Evolutionary conservation across 2,888 invertebrate genomes (phyloP).

Genomic region (Punctoribates punctum): DNA sequence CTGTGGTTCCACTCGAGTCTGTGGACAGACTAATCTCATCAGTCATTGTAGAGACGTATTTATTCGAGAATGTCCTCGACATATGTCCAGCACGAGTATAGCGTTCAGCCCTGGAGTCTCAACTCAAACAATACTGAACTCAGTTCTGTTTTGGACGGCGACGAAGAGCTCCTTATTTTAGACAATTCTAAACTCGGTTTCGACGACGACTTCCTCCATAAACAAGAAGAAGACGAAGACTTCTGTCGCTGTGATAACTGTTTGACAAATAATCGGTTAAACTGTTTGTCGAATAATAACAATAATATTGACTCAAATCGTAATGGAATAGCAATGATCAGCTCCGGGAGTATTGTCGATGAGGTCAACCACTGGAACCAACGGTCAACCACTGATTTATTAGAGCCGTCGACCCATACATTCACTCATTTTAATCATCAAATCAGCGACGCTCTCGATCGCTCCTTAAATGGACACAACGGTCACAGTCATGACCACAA

Average conservation of each 20-base stretch:
- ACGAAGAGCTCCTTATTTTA: background rate
- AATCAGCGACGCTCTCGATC: too few species aligned
- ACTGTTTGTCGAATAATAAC: too few species aligned
- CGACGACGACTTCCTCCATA: background rate
- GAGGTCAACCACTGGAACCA: background rate
- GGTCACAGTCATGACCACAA: too few species aligned
- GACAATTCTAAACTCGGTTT: background rate
- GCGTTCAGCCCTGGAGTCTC: constrained; percentile 4
- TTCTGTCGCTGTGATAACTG: constrained; percentile 1
- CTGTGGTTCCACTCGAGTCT: too few species aligned
- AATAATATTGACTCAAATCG: too few species aligned
- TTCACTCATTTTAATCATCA: constrained; percentile 2
- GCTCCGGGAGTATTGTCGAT: background rate
- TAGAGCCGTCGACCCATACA: background rate
- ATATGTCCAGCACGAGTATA: background rate
- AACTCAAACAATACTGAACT: background rate
- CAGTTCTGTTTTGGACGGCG: background rate
- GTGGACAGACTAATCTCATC: too few species aligned
- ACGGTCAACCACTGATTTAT: background rate
- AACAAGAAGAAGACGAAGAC: background rate
- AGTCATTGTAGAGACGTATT: too few species aligned
- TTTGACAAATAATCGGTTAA: background rate
- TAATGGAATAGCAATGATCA: constrained; percentile 13
- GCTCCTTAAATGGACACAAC: too few species aligned
- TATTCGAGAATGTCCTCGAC: background rate